Evolutionary conservation across 2,888 invertebrate genomes (phyloP), one percentile per base, ranked within the genome.

Genomic region (Nomada ferruginata): DNA sequence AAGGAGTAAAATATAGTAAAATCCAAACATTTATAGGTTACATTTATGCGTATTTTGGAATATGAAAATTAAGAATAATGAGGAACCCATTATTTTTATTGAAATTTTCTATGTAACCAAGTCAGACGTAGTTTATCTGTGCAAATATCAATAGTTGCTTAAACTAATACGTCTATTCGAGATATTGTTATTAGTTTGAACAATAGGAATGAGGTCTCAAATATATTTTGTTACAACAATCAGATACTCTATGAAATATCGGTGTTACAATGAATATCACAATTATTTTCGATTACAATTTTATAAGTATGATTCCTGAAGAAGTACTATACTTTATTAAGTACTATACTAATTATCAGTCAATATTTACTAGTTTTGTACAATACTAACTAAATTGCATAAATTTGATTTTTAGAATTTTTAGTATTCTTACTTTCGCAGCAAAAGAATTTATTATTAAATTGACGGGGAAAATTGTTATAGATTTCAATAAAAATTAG

Each of bases 21-120:
- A 47, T 55, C 4, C 4, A 42, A 50, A 63, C n/a, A 57, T n/a
- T 26, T 44, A 18, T 61, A 61, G 63, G 23, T 55, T 52, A 76
- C n/a, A 68, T 42, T 55, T 53, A 9, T 26, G 15, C 47, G 18
- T 52, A 50, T 18, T 20, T 29, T 44, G 29, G 0, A 10, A 44
- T 42, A 10, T 63, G 13, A 47, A 47, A 29, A 11, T 7, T 20
- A 50, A 13, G 36, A 5, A 5, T n/a, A 10, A 52, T 42, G 20
- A 60, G 13, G 9, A n/a, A 20, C n/a, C 10, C 2, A 42, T 20
- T 15, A 44, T 53, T 15, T 47, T 13, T 13, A 47, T 47, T 13
- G 3, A 47, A 15, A 47, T 15, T 11, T 47, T 3, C 13, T 47
- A 47, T 47, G 2, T 15, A 47, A 15, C 47, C 13, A 47, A 47